These are phyloP conservation scores for Probosciger aterrimus DNA, from an alignment of 2,113 vertebrate species.

Conservation along the genomic window DNA sequence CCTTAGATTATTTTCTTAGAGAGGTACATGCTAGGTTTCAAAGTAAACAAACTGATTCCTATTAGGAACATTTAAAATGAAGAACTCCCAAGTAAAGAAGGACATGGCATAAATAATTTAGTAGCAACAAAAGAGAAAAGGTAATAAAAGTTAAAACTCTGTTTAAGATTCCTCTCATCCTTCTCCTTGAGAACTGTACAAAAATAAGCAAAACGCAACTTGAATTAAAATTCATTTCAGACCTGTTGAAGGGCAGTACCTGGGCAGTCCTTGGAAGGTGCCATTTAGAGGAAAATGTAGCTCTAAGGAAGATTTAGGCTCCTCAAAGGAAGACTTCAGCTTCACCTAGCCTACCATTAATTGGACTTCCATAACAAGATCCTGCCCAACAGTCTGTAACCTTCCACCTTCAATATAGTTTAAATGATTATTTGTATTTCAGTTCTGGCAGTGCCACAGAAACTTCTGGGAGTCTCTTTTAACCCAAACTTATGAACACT, in stretches of 20 bases:
- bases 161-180: neutral
- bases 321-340: neutral
- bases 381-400: neutral
- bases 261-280: neutral
- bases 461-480: neutral
- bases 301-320: neutral
- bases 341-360: neutral
- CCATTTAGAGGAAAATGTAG: neutral
- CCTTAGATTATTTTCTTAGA: neutral
- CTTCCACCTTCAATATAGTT: neutral
- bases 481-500: neutral
- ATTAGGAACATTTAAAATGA: neutral
- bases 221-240: neutral
- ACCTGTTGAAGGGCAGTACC: neutral
- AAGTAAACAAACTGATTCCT: neutral
- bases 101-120: neutral
- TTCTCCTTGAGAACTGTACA: neutral
- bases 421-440: neutral
- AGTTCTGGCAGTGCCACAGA: neutral
- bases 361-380: neutral
- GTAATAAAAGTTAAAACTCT: neutral
- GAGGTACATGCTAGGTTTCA: neutral
- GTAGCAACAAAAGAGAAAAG: neutral
- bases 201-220: neutral
- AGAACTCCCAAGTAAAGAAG: neutral